Evolutionary conservation across 2,888 invertebrate genomes (phyloP).

Genomic region (Polydrusus pterygomalis): DNA sequence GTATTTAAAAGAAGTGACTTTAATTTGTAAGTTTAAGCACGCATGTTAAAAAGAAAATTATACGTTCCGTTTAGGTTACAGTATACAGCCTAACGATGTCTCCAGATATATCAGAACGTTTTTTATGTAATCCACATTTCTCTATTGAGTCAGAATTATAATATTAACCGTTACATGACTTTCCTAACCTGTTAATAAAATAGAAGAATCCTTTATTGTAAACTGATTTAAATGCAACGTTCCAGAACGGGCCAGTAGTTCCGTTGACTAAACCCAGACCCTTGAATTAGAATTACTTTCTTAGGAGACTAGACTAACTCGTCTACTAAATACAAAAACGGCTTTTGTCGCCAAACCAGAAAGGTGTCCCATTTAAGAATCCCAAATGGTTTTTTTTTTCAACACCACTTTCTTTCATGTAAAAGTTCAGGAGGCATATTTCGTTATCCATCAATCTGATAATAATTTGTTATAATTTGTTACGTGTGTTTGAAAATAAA

Average conservation of each 20-base stretch:
- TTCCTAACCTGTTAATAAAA: constrained; percentile 39
- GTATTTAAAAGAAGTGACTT: too few relatives aligned
- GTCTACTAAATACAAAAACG: constrained; percentile 40
- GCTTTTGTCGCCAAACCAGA: constrained; percentile 38
- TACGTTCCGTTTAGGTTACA: too few relatives aligned
- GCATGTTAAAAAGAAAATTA: too few relatives aligned
- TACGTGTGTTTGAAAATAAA: constrained; percentile 25
- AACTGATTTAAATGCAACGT: constrained; percentile 38
- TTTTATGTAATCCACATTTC: too few relatives aligned
- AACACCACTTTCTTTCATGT: constrained; percentile 41
- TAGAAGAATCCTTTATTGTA: constrained; percentile 34
- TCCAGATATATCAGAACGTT: too few relatives aligned
- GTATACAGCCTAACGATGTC: too few relatives aligned
- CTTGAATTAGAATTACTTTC: constrained; percentile 36
- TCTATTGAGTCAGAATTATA: constrained; percentile 28
- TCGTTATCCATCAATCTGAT: constrained; percentile 30
- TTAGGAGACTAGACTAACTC: constrained; percentile 45
- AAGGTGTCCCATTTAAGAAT: constrained; percentile 42
- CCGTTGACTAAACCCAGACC: constrained; percentile 44
- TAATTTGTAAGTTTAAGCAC: too few relatives aligned
- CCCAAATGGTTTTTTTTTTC: constrained; percentile 28
- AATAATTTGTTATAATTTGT: constrained; percentile 48
- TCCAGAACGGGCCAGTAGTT: constrained; percentile 27
- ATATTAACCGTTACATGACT: constrained; percentile 46
- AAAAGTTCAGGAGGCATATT: constrained; percentile 25